Base-by-base conservation (phyloP, 2,888 invertebrate species). In the Pyrrhia umbra region DNA sequence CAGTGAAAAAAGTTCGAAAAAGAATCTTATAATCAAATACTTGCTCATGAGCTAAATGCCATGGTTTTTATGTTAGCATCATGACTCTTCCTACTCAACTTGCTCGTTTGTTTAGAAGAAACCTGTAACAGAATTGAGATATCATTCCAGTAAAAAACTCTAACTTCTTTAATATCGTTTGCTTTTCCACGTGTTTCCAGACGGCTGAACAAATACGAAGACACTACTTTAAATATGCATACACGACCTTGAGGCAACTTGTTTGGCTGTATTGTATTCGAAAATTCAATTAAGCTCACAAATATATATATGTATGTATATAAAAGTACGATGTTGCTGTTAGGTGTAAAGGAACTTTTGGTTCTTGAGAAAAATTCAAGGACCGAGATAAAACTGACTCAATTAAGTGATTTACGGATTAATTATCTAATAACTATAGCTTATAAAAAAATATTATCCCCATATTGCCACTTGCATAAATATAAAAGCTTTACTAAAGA, bases 161-260 rank as follows among this genome's bases (percentile, higher is more conserved):
- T 2, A 16, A 13, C 21, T 20, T 16, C n/a, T 39, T 49, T 10
- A 21, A 25, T 49, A 55, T 13, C 9, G 5, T 39, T 43, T 20
- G 46, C 30, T 23, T 23, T 8, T 45, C 25, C n/a, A 25, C 37
- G 20, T 56, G 50, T 40, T 50, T 2, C 21, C 34, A 56, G 55
- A 55, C 43, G 40, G 34, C 42, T 63, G 51, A 59, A 63, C 39
- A 71, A 75, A 54, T 37, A 15, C 8, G 15, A 27, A 40, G 50
- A 30, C 43, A 45, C 23, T 54, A 54, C 21, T 56, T 68, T 55
- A 54, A 68, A 59, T 62, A 77, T 65, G 54, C 65, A 68, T 61
- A 39, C 20, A 8, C 8, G 42, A 46, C 78, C 61, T 75, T 65
- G 62, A 42, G 30, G 25, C 10, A 6, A 5, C 43, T 47, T 23